Percentiles rank a stretch among this genome's conserved stretches.
These are phyloP conservation scores for Thecocarcelia acutangulata DNA, from an alignment of 2,888 invertebrate species.

Conservation along the genomic window DNA sequence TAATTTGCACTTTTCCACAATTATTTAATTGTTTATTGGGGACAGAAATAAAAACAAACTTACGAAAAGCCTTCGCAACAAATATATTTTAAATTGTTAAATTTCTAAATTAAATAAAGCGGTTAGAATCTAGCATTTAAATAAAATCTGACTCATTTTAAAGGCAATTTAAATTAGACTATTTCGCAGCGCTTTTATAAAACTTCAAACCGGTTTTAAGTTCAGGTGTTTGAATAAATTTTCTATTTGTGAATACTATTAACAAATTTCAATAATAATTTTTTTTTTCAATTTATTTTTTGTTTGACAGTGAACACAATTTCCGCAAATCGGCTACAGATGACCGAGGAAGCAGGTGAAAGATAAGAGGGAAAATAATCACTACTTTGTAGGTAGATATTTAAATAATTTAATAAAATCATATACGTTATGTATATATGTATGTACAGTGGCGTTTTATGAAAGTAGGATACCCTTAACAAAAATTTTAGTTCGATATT, in stretches of 20 bases:
- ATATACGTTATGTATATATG: no score
- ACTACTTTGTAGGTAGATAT: no score
- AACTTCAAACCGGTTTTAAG: not conserved
- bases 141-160: not conserved
- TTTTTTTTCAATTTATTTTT: not conserved
- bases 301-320: not conserved
- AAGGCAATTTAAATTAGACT: slow-evolving; percentile 24
- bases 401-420: no score
- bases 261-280: not conserved
- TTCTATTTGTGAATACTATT: not conserved
- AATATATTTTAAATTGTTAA: slow-evolving; percentile 3
- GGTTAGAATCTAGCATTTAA: not conserved
- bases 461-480: no score
- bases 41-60: not conserved
- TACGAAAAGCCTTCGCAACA: not conserved
- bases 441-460: no score
- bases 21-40: slow-evolving; percentile 12
- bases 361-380: no score
- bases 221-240: slow-evolving; percentile 30
- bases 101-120: slow-evolving; percentile 11
- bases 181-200: not conserved
- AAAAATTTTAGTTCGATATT: no score
- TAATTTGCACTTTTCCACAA: slow-evolving; percentile 19
- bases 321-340: no score
- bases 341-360: no score